phyloP scores from a whole-genome alignment of 1,140 invertebrate species.

The Sinella curviseta region DNA sequence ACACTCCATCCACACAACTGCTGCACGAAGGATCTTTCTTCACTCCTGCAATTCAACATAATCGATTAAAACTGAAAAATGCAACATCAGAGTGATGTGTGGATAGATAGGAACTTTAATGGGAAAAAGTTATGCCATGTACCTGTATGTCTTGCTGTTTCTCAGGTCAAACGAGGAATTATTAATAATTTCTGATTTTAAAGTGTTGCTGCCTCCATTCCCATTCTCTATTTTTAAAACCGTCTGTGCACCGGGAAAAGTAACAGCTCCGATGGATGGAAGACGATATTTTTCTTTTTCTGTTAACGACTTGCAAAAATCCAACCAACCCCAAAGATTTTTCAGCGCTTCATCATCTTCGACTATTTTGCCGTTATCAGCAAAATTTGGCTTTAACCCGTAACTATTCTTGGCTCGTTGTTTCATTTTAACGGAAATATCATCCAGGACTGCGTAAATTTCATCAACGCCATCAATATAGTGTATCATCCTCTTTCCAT shows the following conservation, averaged over 20 bases:
- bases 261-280: slow-evolving; percentile 57
- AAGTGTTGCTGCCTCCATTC: slow-evolving; percentile 51
- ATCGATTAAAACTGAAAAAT: slow-evolving; percentile 51
- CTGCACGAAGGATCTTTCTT: slow-evolving; percentile 74
- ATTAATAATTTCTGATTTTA: slow-evolving; percentile 61
- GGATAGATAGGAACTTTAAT: background rate
- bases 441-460: slow-evolving; percentile 62
- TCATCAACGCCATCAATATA: slow-evolving; percentile 59
- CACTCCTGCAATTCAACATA: too few species aligned
- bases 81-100: background rate
- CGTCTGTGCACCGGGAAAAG: slow-evolving; percentile 67
- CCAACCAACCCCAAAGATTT: slow-evolving; percentile 74
- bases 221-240: slow-evolving; percentile 54
- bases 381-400: slow-evolving; percentile 63
- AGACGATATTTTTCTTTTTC: slow-evolving; percentile 65
- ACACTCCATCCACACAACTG: slow-evolving; percentile 79
- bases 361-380: slow-evolving; percentile 47
- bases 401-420: slow-evolving; percentile 71
- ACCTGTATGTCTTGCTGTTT: slow-evolving; percentile 60
- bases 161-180: slow-evolving; percentile 60
- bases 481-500: slow-evolving; percentile 67
- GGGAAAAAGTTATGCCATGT: slow-evolving; percentile 12
- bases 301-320: slow-evolving; percentile 68
- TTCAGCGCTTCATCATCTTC: slow-evolving; percentile 57
- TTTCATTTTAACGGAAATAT: slow-evolving; percentile 74